Conservation (phyloP, 2,888 invertebrate species). For the Notocelia uddmanniana region DNA sequence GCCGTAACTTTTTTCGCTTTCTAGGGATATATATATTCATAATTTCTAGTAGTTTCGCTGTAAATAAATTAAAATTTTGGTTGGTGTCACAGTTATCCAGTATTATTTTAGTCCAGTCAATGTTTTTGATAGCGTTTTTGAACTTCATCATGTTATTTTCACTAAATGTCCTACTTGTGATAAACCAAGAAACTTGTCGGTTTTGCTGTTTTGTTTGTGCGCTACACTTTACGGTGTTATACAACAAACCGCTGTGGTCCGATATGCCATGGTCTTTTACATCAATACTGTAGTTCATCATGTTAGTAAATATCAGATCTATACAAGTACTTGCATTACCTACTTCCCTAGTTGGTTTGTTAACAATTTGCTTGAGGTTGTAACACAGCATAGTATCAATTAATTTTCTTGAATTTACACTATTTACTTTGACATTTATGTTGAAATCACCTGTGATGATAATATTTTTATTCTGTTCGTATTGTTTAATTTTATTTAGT, state of each 20-base stretch:
- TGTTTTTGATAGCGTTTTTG: background rate
- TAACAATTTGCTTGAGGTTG: background rate
- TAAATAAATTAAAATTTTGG: background rate
- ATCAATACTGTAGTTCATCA: background rate
- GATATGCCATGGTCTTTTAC: constrained; percentile 10
- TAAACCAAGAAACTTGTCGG: background rate
- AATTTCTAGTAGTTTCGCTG: background rate
- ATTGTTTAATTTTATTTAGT: background rate
- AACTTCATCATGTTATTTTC: background rate
- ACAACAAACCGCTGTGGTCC: background rate
- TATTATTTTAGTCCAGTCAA: background rate
- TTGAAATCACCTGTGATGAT: constrained; percentile 1
- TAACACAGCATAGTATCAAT: background rate
- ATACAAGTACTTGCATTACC: background rate
- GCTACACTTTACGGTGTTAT: background rate
- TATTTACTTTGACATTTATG: background rate
- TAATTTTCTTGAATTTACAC: background rate
- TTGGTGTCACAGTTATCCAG: background rate
- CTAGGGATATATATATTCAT: background rate
- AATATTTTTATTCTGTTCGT: constrained; percentile 1
- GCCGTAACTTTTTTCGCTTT: background rate
- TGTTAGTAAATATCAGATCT: background rate
- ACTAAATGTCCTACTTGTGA: background rate
- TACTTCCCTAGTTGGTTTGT: constrained; percentile 2
- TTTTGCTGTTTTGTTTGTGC: background rate